A percentile compares a stretch with the other conserved stretches of the same genome.
These are phyloP conservation scores for Sphenopsis melanotis DNA, from an alignment of 2,797 vertebrate species.

Conservation along the genomic window DNA sequence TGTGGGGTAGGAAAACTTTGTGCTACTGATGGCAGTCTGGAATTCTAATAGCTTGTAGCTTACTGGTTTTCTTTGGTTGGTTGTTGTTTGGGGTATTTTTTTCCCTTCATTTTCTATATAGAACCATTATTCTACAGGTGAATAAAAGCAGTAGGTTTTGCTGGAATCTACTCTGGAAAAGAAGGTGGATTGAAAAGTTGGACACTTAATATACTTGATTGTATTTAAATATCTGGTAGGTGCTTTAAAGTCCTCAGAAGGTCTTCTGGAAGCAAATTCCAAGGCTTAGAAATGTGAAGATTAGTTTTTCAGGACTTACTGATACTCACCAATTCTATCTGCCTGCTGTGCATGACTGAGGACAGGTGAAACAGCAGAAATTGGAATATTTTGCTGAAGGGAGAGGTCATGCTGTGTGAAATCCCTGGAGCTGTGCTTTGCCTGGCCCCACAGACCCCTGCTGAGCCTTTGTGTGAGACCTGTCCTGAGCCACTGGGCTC, in stretches of 20 bases:
- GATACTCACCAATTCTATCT: background rate
- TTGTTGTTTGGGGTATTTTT: background rate
- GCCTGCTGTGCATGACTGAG: background rate
- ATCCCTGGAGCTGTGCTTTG: background rate
- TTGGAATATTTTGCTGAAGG: background rate
- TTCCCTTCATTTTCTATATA: background rate
- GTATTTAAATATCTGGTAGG: background rate
- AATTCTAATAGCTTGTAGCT: background rate
- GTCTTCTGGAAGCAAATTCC: background rate
- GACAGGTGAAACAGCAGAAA: background rate
- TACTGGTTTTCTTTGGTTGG: background rate
- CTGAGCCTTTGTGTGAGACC: background rate
- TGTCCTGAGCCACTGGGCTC: background rate
- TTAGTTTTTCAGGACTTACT: background rate
- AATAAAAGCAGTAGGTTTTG: background rate
- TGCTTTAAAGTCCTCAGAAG: background rate
- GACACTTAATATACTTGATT: background rate
- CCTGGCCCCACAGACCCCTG: background rate
- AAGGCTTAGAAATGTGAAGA: background rate
- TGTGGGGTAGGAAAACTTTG: background rate
- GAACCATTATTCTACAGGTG: background rate
- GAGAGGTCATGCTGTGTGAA: rapidly evolving
- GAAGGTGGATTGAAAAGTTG: background rate
- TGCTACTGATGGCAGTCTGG: background rate
- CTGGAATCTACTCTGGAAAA: background rate